These are phyloP conservation scores for Aphelenchoides avenae DNA, from an alignment of 1,140 invertebrate genomes.

Conservation along the genomic window DNA sequence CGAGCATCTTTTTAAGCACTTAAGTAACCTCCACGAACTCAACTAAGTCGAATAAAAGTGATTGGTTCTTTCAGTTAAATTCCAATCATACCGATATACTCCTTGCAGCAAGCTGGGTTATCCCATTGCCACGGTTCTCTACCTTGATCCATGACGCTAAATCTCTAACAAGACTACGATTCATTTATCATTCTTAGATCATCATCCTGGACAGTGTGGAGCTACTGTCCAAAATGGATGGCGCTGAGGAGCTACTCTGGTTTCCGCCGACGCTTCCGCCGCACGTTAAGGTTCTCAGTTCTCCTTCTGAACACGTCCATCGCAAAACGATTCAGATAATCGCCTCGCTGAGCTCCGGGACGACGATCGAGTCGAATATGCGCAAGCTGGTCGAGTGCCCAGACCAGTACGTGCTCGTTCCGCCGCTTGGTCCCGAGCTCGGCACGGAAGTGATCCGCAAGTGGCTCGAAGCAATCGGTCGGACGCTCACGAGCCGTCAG, in stretches of 20 bases:
- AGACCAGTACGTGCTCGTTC: conserved; percentile 82
- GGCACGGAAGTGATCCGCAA: conserved; percentile 87
- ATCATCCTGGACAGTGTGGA: conserved; percentile 87
- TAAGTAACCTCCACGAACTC: too few species aligned
- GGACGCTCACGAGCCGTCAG: conserved; percentile 84
- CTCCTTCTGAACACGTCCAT: conserved; percentile 9
- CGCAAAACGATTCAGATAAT: conserved; percentile 18
- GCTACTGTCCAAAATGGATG: conserved; percentile 86
- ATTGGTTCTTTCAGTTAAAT: too few species aligned
- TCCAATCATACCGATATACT: too few species aligned
- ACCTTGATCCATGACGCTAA: too few species aligned
- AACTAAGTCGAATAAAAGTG: too few species aligned
- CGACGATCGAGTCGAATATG: conserved; percentile 42
- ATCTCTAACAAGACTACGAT: too few species aligned
- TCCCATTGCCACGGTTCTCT: too few species aligned
- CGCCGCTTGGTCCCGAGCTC: conserved; percentile 76
- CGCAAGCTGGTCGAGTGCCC: conserved; percentile 60
- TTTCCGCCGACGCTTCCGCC: conserved; percentile 80
- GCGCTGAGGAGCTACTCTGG: conserved; percentile 92
- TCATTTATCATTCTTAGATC: too few species aligned
- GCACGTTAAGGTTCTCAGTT: conserved; percentile 75
- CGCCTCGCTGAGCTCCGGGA: conserved; percentile 27
- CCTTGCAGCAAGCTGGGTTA: too few species aligned
- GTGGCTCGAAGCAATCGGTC: conserved; percentile 85
- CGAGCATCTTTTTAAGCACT: too few species aligned